Base-by-base conservation (phyloP, 2,797 vertebrate genomes). In the Bovichtus variegatus region DNA sequence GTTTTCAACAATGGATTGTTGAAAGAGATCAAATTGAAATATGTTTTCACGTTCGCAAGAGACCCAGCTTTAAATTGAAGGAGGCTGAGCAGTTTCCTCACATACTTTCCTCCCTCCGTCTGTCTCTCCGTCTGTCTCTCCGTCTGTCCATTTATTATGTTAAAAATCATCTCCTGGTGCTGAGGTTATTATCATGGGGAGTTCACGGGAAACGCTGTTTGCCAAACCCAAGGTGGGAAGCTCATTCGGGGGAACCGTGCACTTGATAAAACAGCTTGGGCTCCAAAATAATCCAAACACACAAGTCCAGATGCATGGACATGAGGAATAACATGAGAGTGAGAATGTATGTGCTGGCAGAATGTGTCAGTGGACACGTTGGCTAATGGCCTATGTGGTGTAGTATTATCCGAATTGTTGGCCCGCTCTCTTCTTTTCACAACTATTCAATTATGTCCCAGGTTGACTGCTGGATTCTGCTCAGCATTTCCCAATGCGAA, bases 231-330 rank as follows among this genome's bases (percentile, higher is more conserved):
- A 83, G 71, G 71, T 79, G 74, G 79, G 81, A 83, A 86, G 70
- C 78, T 80, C 80, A 78, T 82, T 83, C 18, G n/a, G 7, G 49
- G 78, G 44, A 73, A 64, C 47, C 16, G 58, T 12, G 44, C 70
- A 41, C 81, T 85, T 91, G 87, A 73, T 67, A 82, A 91, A 91
- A 89, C 87, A 87, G 69, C 54, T 57, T 57, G 15, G 31, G 60
- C 68, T 90, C 87, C 86, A 92, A 90, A 90, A 85, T 81, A 80
- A 89, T 90, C 85, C 9, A 55, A 80, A 80, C 11, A 46, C 64
- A 75, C 34, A 63, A 61, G 41, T 71, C 75, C 79, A 68, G 74
- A 78, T 57, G 84, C 41, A 53, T 80, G 70, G 71, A 84, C 62
- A 31, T 44, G 47, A 84, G 47, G 29, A 86, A 89, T 57, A 91